Evolutionary conservation across 2,888 invertebrate species (phyloP).

Genomic region (Myopa testacea): DNA sequence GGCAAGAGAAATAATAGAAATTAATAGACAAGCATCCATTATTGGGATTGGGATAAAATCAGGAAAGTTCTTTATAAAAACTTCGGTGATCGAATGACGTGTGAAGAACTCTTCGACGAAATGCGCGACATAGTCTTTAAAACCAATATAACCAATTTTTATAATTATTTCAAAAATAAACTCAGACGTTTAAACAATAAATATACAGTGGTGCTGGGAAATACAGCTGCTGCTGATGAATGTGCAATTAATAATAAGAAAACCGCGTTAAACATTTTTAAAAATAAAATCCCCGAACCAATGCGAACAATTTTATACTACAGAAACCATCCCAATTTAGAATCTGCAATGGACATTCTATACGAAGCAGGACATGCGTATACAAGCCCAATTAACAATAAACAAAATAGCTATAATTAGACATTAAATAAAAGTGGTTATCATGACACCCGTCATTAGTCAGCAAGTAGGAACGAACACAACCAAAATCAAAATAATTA

Average conservation of each 20-base stretch:
- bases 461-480: too few relatives aligned
- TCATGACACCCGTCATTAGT: too few relatives aligned
- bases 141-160: conserved; percentile 43
- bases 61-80: too few relatives aligned
- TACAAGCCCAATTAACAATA: not conserved
- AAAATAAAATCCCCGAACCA: conserved; percentile 47
- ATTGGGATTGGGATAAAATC: too few relatives aligned
- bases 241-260: conserved; percentile 43
- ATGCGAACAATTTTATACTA: conserved; percentile 43
- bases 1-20: conserved; percentile 45
- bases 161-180: conserved; percentile 42
- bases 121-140: conserved; percentile 40
- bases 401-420: too few relatives aligned
- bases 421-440: too few relatives aligned
- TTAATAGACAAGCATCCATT: conserved; percentile 44
- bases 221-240: conserved; percentile 29
- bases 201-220: conserved; percentile 33
- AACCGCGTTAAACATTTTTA: conserved; percentile 47
- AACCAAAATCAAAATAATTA: too few relatives aligned
- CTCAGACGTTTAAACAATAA: conserved; percentile 43
- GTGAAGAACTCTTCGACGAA: conserved; percentile 42
- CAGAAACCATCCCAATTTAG: conserved; percentile 42
- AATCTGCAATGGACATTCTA: conserved; percentile 45
- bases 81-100: conserved; percentile 42
- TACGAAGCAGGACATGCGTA: conserved; percentile 31